These are phyloP conservation scores for Sminthopsis crassicaudata DNA, from an alignment of 2,113 vertebrate species.

Conservation along the genomic window DNA sequence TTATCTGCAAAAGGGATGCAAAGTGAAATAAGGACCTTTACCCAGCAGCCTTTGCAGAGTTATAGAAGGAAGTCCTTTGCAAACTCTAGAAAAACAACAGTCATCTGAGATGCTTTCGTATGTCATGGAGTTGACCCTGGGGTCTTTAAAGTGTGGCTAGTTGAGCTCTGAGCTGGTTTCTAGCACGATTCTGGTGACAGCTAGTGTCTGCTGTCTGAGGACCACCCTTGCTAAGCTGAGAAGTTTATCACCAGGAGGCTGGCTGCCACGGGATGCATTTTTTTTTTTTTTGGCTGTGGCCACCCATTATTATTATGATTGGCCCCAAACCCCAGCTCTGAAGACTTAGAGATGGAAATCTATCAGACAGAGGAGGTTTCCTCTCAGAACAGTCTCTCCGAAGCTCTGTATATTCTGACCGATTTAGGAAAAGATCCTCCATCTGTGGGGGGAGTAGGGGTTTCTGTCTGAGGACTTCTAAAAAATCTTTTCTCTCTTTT, in stretches of 20 bases:
- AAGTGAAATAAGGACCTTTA: neutral
- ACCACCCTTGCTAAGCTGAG: slow-evolving; percentile 5
- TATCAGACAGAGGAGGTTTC: neutral
- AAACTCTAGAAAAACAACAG: neutral
- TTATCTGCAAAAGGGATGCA: neutral
- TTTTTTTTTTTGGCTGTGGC: neutral
- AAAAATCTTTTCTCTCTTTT: neutral
- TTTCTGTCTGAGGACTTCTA: slow-evolving; percentile 15
- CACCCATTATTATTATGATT: neutral
- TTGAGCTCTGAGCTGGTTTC: neutral
- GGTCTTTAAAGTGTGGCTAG: neutral
- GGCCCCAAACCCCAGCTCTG: neutral
- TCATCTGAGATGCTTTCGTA: neutral
- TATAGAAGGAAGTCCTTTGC: neutral
- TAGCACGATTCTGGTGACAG: neutral
- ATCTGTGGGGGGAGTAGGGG: neutral
- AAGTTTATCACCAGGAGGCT: neutral
- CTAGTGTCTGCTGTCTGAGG: neutral
- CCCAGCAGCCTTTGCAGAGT: neutral
- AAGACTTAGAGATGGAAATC: neutral
- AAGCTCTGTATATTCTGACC: neutral
- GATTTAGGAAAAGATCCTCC: neutral
- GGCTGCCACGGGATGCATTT: neutral
- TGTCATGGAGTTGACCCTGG: neutral
- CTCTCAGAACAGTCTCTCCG: neutral